These are phyloP conservation scores for Dasysyrphus albostriatus DNA, from an alignment of 2,888 invertebrate genomes.

Conservation along the genomic window DNA sequence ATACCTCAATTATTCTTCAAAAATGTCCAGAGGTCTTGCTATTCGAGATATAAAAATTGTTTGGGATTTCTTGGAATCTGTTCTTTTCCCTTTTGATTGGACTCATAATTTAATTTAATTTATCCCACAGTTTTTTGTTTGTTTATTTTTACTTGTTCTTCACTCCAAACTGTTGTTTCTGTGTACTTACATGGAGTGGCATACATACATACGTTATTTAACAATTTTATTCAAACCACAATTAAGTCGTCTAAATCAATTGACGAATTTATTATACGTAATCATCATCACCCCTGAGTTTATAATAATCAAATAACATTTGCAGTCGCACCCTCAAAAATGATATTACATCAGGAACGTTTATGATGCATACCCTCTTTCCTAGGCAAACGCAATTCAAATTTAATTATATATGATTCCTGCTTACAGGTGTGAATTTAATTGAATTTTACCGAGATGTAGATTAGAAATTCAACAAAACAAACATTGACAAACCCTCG, in stretches of 20 bases:
- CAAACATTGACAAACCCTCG: slow-evolving; percentile 63
- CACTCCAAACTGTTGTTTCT: neutral
- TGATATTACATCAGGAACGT: slow-evolving; percentile 23
- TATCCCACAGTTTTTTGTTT: neutral
- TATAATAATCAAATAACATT: neutral
- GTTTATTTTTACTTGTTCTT: neutral
- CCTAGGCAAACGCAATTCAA: slow-evolving; percentile 53
- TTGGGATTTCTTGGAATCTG: too few species aligned
- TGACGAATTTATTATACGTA: slow-evolving; percentile 37
- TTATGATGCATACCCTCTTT: neutral
- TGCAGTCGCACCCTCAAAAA: slow-evolving; percentile 29
- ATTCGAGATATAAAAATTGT: too few species aligned
- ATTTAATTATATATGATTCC: slow-evolving; percentile 72
- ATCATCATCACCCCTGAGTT: slow-evolving; percentile 22
- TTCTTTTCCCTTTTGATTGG: too few species aligned
- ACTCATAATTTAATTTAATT: neutral
- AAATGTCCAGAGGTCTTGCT: too few species aligned
- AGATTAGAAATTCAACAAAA: slow-evolving; percentile 71
- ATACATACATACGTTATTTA: neutral
- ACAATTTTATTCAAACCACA: slow-evolving; percentile 31
- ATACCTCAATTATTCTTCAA: too few species aligned
- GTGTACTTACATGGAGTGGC: neutral
- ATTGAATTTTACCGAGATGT: slow-evolving; percentile 69
- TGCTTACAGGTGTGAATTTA: slow-evolving; percentile 75
- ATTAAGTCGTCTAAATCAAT: slow-evolving; percentile 51